Evolutionary conservation across 2,888 invertebrate genomes (phyloP), one percentile per base, ranked within the genome.

Genomic region (Nezara viridula): DNA sequence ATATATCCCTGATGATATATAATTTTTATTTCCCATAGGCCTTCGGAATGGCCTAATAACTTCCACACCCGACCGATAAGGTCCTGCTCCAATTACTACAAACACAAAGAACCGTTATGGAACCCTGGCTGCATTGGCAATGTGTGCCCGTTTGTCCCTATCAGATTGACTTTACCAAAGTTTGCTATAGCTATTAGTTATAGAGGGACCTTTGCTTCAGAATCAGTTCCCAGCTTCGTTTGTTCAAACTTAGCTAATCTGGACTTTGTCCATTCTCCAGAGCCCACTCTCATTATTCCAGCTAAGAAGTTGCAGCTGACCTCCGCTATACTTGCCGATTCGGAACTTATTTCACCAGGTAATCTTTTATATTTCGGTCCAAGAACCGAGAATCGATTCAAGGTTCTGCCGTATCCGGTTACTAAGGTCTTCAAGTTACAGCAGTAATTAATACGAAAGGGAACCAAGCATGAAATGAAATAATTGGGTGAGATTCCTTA

Each of bases 241-340:
- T 81, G 81, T 81, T 81, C 81, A 81, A 81, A 81, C 12, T 81
- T 81, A 81, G 81, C 44, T 81, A 81, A 81, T 81, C 81, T 81
- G 81, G 81, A 81, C 81, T 81, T 81, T 40, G 81, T 81, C 81
- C 81, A 81, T 81, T 81, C 44, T 81, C 40, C 81, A 37, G 44
- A 16, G 40, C 81, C n/a, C 44, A 44, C 81, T 47, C 44, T 81
- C 81, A 81, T 81, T 81, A 81, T 81, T 81, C 44, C n/a, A 81
- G 81, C 81, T 44, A 81, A 81, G 81, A 81, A 81, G 81, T 44
- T 73, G 32, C 66, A 32, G 66, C 37, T 37, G 66, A 37, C 66
- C 66, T 73, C 66, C 19, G 60, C 37, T 37, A 6, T 19, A 21
- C 32, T 37, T 21, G 5, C 66, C 9, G 32, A 7, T 12, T 7